Base-by-base conservation (phyloP, 2,888 invertebrate genomes). In the Melanotus villosus region DNA sequence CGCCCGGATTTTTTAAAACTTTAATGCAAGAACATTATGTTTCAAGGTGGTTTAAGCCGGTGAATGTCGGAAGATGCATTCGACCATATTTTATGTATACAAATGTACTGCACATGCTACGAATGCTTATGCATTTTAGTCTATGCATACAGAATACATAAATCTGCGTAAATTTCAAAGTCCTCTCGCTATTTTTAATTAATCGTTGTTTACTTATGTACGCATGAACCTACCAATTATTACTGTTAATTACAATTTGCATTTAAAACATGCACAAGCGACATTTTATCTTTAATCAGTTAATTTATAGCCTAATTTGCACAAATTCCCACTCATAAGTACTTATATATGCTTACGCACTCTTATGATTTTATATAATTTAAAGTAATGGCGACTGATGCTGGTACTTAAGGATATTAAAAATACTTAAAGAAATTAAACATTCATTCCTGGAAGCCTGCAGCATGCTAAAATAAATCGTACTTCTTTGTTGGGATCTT, bases 111-210 rank as follows among this genome's bases (percentile, higher is more conserved):
- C 23, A 43, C 43, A 65, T 52, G 64, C 26, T 36, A 26, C 10
- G 70, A 67, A 66, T 70, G 18, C 34, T 52, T 16, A 52, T 52
- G 34, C 34, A 52, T 52, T 52, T 26, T 52, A 7, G 30, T 12
- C 7, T 32, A 32, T 26, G 34, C 52, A 52, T 38, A 21, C 36
- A 7, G 38, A 56, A 56, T 34, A 52, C 26, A 52, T 52, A 68
- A 62, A 63, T 68, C 58, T 54, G 68, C 54, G 62, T 36, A 68
- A 62, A 63, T 68, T 62, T 56, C 68, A 68, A 68, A 68, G 68
- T 68, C 50, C 65, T 57, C 34, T 47, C n/a, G 34, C 14, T 32
- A 54, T 26, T 64, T 54, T 66, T 66, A 60, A 66, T 68, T 68
- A 56, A 54, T 54, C 14, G 56, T 41, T 64, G 54, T 64, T 52